phyloP scores from a whole-genome alignment of 2,113 vertebrate genomes.

The Noctilio leporinus region DNA sequence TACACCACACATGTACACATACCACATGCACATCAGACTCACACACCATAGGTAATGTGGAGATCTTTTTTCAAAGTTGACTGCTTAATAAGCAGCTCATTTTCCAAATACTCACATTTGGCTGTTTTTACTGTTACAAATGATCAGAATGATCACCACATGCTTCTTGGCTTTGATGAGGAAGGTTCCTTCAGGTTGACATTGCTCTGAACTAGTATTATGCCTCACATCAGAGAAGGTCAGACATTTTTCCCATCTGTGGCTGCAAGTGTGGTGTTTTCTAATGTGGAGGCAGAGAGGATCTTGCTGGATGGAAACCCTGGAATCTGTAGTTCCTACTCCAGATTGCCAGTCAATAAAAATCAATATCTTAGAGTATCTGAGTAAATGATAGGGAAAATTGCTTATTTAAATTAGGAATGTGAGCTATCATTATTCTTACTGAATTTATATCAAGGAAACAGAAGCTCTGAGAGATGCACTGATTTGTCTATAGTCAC shows the following conservation, averaged over 20 bases:
- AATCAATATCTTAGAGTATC: neutral
- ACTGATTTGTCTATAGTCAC: neutral
- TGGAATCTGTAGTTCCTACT: neutral
- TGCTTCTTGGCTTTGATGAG: neutral
- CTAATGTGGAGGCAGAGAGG: fast-evolving
- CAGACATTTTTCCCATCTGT: neutral
- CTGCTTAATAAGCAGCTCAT: neutral
- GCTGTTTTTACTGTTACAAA: neutral
- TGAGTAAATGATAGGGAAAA: neutral
- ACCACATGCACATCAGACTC: neutral
- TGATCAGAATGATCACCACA: too few relatives aligned
- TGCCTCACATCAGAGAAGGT: too few relatives aligned
- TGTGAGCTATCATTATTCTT: neutral
- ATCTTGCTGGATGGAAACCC: neutral
- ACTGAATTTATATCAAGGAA: neutral
- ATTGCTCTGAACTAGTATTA: neutral
- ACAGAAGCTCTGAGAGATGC: neutral
- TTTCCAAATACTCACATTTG: neutral
- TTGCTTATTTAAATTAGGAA: neutral
- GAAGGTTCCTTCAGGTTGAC: fast-evolving
- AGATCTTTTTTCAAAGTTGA: neutral
- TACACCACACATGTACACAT: neutral
- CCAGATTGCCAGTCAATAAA: neutral
- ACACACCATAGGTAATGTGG: neutral
- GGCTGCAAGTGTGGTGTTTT: neutral